Evolutionary conservation across 2,888 invertebrate genomes (phyloP), one percentile per base, ranked within the genome.

Genomic region (Watsonalla cultraria): DNA sequence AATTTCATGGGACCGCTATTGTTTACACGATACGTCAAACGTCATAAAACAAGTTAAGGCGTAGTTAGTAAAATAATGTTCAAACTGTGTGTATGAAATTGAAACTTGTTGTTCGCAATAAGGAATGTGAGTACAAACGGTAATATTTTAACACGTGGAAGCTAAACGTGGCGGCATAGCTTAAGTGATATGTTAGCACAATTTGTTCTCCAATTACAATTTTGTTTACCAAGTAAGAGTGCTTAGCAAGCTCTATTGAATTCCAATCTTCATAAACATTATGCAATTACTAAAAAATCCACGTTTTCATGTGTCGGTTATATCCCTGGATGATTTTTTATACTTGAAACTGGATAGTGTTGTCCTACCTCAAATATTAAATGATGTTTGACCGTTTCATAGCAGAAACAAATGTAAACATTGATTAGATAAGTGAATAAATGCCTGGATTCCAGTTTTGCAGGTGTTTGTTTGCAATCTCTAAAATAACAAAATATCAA

Each of bases 1-100:
- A 79, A 73, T 63, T 72, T 54, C 67, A 59, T 76, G 74, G 80
- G 81, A 70, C 76, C 76, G 65, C 66, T 77, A 76, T 72, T 81
- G 59, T 70, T 70, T 64, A 52, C 57, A 55, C 46, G 58, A 53
- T 57, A 61, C 53, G 66, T 63, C 56, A 24, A 24, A 73, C 15
- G 14, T 8, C 37, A 49, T 47, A 42, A 8, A 63, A 56, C 45
- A 68, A 72, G 68, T 47, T 63, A 60, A 59, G 54, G 59, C 67
- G 70, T 58, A 72, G 65, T 67, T 60, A 55, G 58, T 52, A 45
- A 51, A 61, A 68, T 68, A 72, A 75, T 72, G 11, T 13, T 15
- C 39, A 34, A 24, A 14, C 69, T 61, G 60, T 55, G 57, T 66
- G 68, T 62, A 63, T 72, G 82, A 75, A 81, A 83, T 77, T 63